These are phyloP conservation scores for Arbacia lixula DNA, from an alignment of 53 echinoderm and acorn worm species.

Conservation along the genomic window DNA sequence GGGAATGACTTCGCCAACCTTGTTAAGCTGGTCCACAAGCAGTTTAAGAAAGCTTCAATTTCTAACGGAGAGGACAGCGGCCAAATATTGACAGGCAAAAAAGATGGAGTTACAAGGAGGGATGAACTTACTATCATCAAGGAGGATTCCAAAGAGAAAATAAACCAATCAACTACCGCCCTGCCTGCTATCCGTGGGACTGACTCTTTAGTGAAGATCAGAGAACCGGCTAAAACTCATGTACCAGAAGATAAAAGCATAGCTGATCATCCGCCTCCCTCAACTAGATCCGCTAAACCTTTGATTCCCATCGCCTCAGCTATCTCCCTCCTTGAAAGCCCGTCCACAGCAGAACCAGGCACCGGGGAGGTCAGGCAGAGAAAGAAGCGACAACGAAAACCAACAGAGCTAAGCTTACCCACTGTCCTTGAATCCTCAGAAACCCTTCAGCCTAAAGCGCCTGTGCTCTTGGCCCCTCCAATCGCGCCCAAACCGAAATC, in stretches of 20 bases:
- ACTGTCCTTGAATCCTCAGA: constrained; percentile 14
- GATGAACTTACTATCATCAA: neutral
- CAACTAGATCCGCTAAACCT: neutral
- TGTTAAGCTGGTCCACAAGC: constrained; percentile 34
- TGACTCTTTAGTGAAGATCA: neutral
- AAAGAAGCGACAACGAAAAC: constrained; percentile 17
- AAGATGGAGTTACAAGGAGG: too few species aligned
- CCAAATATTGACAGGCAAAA: too few species aligned
- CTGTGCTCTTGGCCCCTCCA: neutral
- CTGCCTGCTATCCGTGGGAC: too few species aligned
- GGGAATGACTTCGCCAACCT: constrained; percentile 33
- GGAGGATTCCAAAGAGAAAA: neutral
- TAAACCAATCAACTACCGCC: too few species aligned
- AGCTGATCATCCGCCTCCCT: neutral
- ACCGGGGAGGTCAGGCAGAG: neutral
- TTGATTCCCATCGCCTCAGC: constrained; percentile 4
- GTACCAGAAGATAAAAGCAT: neutral
- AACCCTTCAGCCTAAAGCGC: neutral
- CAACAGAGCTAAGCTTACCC: constrained; percentile 1
- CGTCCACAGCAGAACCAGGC: neutral
- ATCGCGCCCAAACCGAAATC: neutral
- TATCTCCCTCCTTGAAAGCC: neutral
- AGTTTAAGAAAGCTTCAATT: constrained; percentile 41
- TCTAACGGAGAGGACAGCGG: neutral
- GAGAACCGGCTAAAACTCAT: neutral